These are phyloP conservation scores for Butorides virescens DNA, from an alignment of 2,113 vertebrate species.

Conservation along the genomic window DNA sequence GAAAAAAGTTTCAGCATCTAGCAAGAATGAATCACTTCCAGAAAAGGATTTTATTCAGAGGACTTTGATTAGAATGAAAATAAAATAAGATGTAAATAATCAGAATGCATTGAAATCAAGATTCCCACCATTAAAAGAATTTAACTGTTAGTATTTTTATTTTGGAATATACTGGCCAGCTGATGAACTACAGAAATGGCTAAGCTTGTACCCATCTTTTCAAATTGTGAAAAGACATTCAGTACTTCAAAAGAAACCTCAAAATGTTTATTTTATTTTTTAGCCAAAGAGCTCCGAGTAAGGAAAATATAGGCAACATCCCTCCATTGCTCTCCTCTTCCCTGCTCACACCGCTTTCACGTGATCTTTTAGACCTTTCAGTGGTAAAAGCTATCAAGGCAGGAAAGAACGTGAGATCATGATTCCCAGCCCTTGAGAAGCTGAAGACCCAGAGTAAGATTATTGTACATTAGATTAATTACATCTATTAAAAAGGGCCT, in stretches of 20 bases:
- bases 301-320: background rate
- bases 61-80: background rate
- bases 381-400: background rate
- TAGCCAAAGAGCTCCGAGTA: background rate
- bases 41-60: background rate
- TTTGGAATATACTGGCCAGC: background rate
- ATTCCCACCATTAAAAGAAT: background rate
- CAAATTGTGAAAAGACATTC: background rate
- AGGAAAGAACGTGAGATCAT: background rate
- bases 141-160: background rate
- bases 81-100: background rate
- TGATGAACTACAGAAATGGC: background rate
- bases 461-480: background rate
- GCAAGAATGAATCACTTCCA: background rate
- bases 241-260: background rate
- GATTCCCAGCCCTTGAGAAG: background rate
- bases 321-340: background rate
- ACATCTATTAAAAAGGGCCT: background rate
- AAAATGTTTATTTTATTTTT: background rate
- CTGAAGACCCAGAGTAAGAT: background rate
- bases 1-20: background rate
- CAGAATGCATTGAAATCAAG: background rate
- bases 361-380: background rate
- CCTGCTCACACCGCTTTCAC: background rate
- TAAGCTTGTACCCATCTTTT: background rate